phyloP scores from a whole-genome alignment of 2,797 vertebrate species.

The Ciconia nigra region DNA sequence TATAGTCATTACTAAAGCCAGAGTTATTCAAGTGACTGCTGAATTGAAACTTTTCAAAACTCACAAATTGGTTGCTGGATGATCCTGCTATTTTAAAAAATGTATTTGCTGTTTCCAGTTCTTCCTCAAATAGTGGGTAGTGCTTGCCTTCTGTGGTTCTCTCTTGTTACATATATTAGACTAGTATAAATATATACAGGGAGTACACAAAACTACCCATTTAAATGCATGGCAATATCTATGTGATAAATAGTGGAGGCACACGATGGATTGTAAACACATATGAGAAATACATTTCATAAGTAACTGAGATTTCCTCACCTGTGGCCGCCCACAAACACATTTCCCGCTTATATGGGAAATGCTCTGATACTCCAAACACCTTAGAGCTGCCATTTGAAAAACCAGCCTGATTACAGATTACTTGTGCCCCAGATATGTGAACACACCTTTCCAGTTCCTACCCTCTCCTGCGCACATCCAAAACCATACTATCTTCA shows the following conservation, averaged over 20 bases:
- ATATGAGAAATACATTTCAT: background rate
- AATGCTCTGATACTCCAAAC: background rate
- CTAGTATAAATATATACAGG: background rate
- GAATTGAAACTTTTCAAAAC: background rate
- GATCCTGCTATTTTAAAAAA: background rate
- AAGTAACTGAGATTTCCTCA: conserved; percentile 23
- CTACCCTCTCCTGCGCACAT: background rate
- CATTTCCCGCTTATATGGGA: background rate
- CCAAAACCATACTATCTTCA: background rate
- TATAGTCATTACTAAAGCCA: background rate
- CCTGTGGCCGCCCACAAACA: background rate
- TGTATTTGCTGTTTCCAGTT: background rate
- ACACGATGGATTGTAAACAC: background rate
- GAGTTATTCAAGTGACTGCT: background rate
- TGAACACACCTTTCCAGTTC: background rate
- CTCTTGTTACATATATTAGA: background rate
- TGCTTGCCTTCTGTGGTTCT: background rate
- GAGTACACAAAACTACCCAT: background rate
- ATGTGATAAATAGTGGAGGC: background rate
- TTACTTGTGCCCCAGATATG: background rate
- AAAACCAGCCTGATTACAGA: background rate
- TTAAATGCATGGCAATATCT: background rate
- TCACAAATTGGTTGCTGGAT: background rate
- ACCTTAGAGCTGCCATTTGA: background rate
- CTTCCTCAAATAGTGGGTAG: background rate